These are phyloP conservation scores for Scaptomyza polygonia DNA, from an alignment of 2,888 invertebrate species.

Conservation along the genomic window DNA sequence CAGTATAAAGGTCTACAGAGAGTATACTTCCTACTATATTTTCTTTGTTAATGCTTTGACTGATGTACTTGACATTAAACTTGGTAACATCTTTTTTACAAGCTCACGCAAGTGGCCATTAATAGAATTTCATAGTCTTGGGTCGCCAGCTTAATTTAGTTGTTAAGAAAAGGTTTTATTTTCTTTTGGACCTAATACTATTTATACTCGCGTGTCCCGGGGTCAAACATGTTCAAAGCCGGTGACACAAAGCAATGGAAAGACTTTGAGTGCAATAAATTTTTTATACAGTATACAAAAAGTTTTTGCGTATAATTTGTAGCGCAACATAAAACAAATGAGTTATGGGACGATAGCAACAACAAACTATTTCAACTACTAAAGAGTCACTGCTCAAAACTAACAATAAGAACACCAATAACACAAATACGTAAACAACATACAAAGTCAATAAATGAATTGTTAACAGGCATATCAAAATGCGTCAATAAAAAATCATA, in stretches of 20 bases:
- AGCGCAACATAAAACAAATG: conserved; percentile 55
- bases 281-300: conserved; percentile 54
- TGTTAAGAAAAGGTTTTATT: conserved; percentile 32
- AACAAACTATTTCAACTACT: conserved; percentile 28
- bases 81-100: conserved; percentile 3
- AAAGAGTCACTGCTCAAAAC: conserved; percentile 53
- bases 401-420: conserved; percentile 30
- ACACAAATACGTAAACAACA: conserved; percentile 21
- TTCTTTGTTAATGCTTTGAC: background rate
- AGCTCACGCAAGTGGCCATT: background rate
- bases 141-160: background rate
- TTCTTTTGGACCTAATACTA: conserved; percentile 18
- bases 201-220: conserved; percentile 16
- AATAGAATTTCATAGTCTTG: conserved; percentile 17
- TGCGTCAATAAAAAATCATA: conserved; percentile 71
- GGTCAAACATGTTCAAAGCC: conserved; percentile 23
- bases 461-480: conserved; percentile 63
- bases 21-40: too few relatives aligned
- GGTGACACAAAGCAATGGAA: conserved; percentile 14
- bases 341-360: conserved; percentile 11
- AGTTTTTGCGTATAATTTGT: conserved; percentile 54
- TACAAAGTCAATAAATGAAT: conserved; percentile 51
- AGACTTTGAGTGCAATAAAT: conserved; percentile 40
- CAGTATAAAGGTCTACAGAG: background rate
- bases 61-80: conserved; percentile 3